Percentiles rank a stretch among this genome's conserved stretches.
These are phyloP conservation scores for Hyppa rectilinea DNA, from an alignment of 2,888 invertebrate genomes.

Conservation along the genomic window DNA sequence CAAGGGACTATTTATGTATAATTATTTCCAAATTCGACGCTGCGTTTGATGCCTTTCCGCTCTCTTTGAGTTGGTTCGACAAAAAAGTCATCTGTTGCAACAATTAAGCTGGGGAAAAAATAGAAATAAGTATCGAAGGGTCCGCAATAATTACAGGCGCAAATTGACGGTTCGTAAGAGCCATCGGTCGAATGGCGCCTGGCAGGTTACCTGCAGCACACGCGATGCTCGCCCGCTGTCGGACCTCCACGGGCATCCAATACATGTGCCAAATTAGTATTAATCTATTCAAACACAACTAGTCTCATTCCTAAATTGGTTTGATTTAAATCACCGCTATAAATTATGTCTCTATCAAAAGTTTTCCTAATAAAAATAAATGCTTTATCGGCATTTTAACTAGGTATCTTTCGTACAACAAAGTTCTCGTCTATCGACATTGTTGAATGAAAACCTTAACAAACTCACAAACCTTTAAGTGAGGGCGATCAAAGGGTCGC, in stretches of 20 bases:
- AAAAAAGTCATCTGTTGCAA: conserved; percentile 91
- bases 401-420: conserved; percentile 62
- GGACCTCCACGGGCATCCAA: conserved; percentile 61
- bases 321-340: conserved; percentile 39
- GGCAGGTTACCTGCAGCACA: conserved; percentile 84
- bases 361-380: conserved; percentile 48
- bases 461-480: conserved; percentile 72
- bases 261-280: conserved; percentile 50
- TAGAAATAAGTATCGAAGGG: conserved; percentile 91
- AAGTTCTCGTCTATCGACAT: conserved; percentile 67
- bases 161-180: conserved; percentile 90
- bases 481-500: conserved; percentile 70
- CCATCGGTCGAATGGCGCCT: conserved; percentile 86
- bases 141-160: conserved; percentile 90
- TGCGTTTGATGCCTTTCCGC: conserved; percentile 91
- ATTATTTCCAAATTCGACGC: conserved; percentile 91
- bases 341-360: conserved; percentile 37
- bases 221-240: conserved; percentile 78
- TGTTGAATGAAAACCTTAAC: conserved; percentile 72
- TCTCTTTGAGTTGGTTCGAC: conserved; percentile 90
- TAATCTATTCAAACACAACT: conserved; percentile 48
- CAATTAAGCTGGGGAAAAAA: conserved; percentile 89
- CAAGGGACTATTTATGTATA: conserved; percentile 91
- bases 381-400: conserved; percentile 60
- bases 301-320: conserved; percentile 37